Base-by-base conservation (phyloP, 2,888 invertebrate genomes). In the Clanis bilineata region DNA sequence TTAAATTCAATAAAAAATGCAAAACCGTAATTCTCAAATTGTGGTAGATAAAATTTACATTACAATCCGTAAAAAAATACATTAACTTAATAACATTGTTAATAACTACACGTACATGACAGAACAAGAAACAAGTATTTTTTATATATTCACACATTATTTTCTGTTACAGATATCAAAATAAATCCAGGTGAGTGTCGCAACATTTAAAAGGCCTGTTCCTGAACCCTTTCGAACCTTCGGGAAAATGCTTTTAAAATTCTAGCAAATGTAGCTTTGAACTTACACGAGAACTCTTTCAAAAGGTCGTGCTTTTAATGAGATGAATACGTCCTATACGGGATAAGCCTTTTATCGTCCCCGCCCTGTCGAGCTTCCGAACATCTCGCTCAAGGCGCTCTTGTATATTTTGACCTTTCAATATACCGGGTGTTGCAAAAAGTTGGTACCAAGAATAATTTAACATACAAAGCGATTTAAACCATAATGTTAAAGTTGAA, bases 301-400 rank as follows among this genome's bases (percentile, higher is more conserved):
- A 79, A 76, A 78, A 76, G 76, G 74, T 75, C 68, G 64, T 58
- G 72, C 71, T 78, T 77, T 79, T 80, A 80, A 83, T 83, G 80
- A 78, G 74, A 80, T 78, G 77, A 81, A 77, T 77, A 74, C 72
- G 65, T 64, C 73, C 73, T 68, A 64, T 64, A 67, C 72, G 73
- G 47, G 76, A 74, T 80, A 79, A 82, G 73, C 76, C 70, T 75
- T 72, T 70, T 65, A 70, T 22, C 38, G 64, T 64, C 56, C 32
- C 51, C 18, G 32, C 28, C 32, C 51, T 10, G 32, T 18, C 44
- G 18, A 18, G 15, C 18, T 32, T 32, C 51, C 51, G 28, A 28
- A 51, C 32, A 18, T 32, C 25, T 9, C 51, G 28, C 51, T 51
- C 28, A 65, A 59, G 61, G 62, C 63, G 60, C 64, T 51, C 64